Conservation (phyloP, 1,140 invertebrate species). For the Drosophila albomicans region DNA sequence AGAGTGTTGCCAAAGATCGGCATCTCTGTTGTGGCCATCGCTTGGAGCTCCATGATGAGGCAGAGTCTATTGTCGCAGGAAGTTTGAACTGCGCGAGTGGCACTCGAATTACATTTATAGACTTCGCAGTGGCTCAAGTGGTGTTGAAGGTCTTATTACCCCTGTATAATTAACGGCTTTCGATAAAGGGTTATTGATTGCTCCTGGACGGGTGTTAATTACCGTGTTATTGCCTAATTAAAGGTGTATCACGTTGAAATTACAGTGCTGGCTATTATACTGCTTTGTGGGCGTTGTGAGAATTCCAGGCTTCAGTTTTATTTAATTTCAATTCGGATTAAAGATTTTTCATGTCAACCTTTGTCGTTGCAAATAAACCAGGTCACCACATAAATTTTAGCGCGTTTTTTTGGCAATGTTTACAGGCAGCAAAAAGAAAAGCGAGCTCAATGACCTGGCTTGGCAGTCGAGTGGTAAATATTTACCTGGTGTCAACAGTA, state of each 20-base stretch:
- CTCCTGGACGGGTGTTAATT: slow-evolving; percentile 9
- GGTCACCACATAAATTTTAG: slow-evolving; percentile 71
- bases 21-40: slow-evolving; percentile 64
- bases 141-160: slow-evolving; percentile 3
- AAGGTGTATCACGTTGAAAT: background rate
- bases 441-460: background rate
- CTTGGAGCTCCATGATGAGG: slow-evolving; percentile 16
- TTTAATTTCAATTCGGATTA: background rate
- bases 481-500: slow-evolving; percentile 50
- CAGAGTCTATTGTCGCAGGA: background rate
- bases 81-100: slow-evolving; percentile 7
- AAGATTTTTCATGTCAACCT: background rate
- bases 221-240: slow-evolving; percentile 5
- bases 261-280: background rate
- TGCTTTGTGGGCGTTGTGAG: background rate
- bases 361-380: slow-evolving; percentile 34
- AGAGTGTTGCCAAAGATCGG: slow-evolving; percentile 66
- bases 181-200: slow-evolving; percentile 12
- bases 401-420: slow-evolving; percentile 48
- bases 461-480: slow-evolving; percentile 58
- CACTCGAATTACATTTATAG: slow-evolving; percentile 6
- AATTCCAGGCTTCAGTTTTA: background rate
- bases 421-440: background rate
- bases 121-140: background rate
- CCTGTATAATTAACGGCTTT: slow-evolving; percentile 6